Evolutionary conservation across 2,888 invertebrate species (phyloP).

Genomic region (Teleiodes luculella): DNA sequence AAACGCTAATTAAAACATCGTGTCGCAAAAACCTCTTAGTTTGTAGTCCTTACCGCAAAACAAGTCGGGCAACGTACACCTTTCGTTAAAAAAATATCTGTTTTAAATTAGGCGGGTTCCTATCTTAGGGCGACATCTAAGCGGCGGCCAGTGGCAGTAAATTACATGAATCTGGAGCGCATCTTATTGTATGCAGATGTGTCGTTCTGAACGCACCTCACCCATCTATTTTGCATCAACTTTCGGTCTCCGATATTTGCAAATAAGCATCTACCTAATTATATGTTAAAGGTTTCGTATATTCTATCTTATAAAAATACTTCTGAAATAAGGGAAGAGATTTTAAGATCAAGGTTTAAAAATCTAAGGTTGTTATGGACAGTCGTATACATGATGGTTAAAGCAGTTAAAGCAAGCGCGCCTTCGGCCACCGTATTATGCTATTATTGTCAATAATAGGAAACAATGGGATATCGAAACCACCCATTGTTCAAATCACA

Average conservation of each 20-base stretch:
- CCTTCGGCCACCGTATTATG: conserved; percentile 11
- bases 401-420: conserved; percentile 17
- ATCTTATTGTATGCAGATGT: conserved; percentile 73
- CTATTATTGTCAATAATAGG: conserved; percentile 65
- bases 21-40: not conserved
- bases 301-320: too few relatives aligned
- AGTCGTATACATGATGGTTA: conserved; percentile 21
- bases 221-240: conserved; percentile 64
- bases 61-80: conserved; percentile 9
- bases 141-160: conserved; percentile 56
- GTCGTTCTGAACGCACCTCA: conserved; percentile 40
- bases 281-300: conserved; percentile 14
- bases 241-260: conserved; percentile 58
- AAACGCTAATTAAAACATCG: not conserved
- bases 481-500: conserved; percentile 71
- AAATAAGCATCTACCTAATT: conserved; percentile 43
- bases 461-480: conserved; percentile 65
- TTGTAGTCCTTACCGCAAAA: conserved; percentile 1
- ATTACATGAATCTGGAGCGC: conserved; percentile 67
- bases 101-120: conserved; percentile 64
- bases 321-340: too few relatives aligned
- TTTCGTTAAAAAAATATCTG: conserved; percentile 22
- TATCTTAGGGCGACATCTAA: conserved; percentile 72
- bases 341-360: not conserved
- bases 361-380: too few relatives aligned